Percentiles rank a stretch among this genome's conserved stretches.
These are phyloP conservation scores for Colletes latitarsis DNA, from an alignment of 1,140 invertebrate species.

Conservation along the genomic window DNA sequence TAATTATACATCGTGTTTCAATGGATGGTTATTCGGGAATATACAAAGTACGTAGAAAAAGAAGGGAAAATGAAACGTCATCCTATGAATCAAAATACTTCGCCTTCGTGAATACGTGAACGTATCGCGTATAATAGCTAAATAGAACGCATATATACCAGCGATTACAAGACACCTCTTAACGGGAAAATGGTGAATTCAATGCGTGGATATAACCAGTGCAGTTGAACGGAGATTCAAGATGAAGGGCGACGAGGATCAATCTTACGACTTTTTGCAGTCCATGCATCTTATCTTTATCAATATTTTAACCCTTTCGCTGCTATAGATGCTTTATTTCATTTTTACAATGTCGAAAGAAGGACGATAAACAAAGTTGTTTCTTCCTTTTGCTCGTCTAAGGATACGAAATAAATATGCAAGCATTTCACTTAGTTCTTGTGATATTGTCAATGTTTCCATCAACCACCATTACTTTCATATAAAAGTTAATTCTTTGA, in stretches of 20 bases:
- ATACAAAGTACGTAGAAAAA: conserved; percentile 74
- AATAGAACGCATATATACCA: conserved; percentile 31
- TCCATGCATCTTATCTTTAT: too few species aligned
- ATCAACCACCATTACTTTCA: too few species aligned
- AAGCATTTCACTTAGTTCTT: too few species aligned
- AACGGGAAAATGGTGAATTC: conserved; percentile 19
- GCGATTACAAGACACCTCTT: conserved; percentile 43
- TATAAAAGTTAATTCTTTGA: too few species aligned
- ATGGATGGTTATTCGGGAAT: conserved; percentile 59
- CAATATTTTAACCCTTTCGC: too few species aligned
- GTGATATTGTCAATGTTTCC: too few species aligned
- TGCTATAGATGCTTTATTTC: background rate
- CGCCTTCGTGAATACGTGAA: conserved; percentile 62
- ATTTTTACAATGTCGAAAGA: background rate
- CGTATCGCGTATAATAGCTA: conserved; percentile 60
- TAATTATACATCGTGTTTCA: conserved; percentile 62
- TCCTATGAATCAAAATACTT: conserved; percentile 51
- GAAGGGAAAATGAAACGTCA: conserved; percentile 58
- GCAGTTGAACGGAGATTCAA: background rate
- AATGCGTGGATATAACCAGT: conserved; percentile 33
- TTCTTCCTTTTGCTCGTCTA: too few species aligned
- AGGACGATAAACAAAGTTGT: too few species aligned
- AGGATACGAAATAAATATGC: too few species aligned
- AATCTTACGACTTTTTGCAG: background rate
- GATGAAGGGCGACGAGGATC: background rate